Evolutionary conservation across 1,140 invertebrate species (phyloP).

Genomic region (Drosophila carrolli): DNA sequence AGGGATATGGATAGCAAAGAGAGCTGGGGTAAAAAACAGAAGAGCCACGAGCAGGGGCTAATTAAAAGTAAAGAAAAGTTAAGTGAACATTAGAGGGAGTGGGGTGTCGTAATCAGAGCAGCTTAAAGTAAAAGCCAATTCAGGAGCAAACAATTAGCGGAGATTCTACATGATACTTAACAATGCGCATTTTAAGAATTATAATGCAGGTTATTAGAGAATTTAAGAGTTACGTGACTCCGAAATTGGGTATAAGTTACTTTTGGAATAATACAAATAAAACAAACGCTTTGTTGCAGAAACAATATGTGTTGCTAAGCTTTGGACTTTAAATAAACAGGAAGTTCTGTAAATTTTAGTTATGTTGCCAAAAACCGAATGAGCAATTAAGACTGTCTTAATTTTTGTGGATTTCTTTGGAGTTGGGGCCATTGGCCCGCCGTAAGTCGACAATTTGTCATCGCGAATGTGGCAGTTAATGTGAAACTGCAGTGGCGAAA

Average conservation of each 20-base stretch:
- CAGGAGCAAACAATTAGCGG: conserved; percentile 38
- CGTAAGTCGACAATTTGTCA: conserved; percentile 68
- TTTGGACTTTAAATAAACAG: too few relatives aligned
- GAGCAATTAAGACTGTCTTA: conserved; percentile 6
- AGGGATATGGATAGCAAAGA: conserved; percentile 37
- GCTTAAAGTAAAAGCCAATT: conserved; percentile 51
- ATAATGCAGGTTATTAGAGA: too few relatives aligned
- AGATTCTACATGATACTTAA: conserved; percentile 5
- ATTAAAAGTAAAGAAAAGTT: conserved; percentile 81
- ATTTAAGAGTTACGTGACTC: too few relatives aligned
- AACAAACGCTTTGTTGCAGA: too few relatives aligned
- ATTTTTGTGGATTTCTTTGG: background rate
- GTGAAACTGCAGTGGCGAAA: conserved; percentile 54
- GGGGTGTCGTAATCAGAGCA: conserved; percentile 54
- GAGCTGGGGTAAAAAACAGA: conserved; percentile 4
- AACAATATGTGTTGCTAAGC: too few relatives aligned
- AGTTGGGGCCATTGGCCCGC: conserved; percentile 45
- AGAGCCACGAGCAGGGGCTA: conserved; percentile 42
- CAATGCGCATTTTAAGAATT: background rate
- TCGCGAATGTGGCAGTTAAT: conserved; percentile 35
- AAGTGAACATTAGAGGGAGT: conserved; percentile 10
- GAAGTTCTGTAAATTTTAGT: background rate
- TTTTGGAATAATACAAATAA: too few relatives aligned
- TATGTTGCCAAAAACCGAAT: background rate
- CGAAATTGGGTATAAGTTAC: too few relatives aligned